Evolutionary conservation across 2,113 vertebrate genomes (phyloP), one percentile per base, ranked within the genome.

Genomic region (Pluvialis apricaria): DNA sequence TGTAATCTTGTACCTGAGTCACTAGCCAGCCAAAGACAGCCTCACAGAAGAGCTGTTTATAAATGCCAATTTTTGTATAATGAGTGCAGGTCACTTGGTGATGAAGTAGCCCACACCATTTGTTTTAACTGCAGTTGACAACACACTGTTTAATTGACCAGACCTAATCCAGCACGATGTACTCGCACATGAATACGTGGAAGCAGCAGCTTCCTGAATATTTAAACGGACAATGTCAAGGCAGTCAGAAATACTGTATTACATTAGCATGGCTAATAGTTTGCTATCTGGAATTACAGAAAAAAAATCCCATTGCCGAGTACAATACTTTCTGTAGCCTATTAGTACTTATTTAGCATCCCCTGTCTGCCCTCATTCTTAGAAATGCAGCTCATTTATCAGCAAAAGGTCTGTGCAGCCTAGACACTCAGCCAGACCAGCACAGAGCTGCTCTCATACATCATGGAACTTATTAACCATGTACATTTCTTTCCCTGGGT

Each of bases 171-270:
- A 89, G 89, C 94, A 88, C 6, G 1, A 58, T n/a, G 11, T 62
- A n/a, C 90, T 75, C 29, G 61, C 71, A 86, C 44, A 31, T 18
- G 44, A 84, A 40, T 21, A 65, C 9, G 86, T 72, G 66, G 65
- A 97, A 95, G 91, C 32, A 97, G 86, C 54, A 91, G 78, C 58
- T 92, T 96, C 82, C 94, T 83, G 29, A 96, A 97, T 97, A 97
- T 97, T 97, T 94, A 95, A 97, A 96, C 70, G 38, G 82, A 75
- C 70, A 85, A 40, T 55, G 89, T 84, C 75, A 97, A 80, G 68
- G 81, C 92, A 96, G 80, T 72, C 94, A 92, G 95, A 97, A 97
- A 94, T 68, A 94, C 68, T 85, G 36, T 55, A 94, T 72, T 88
- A 90, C 70, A 96, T 95, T 73, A 97, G 93, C 93, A 94, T 75